These are phyloP conservation scores for Xyliphius kryptos DNA, from an alignment of 2,113 vertebrate genomes.

Conservation along the genomic window DNA sequence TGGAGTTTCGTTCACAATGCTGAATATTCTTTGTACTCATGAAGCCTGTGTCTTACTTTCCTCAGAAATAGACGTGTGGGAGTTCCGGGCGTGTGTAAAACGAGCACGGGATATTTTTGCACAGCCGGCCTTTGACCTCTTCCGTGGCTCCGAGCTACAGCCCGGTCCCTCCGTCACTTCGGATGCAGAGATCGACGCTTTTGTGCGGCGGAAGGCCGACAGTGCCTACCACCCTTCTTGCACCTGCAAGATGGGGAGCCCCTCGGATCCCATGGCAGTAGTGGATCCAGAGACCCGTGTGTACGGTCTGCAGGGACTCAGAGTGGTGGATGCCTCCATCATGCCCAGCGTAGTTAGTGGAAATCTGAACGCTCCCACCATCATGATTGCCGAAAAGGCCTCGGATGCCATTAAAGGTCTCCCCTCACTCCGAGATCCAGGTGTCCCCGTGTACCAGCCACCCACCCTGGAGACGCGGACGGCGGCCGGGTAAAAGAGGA, in stretches of 20 bases:
- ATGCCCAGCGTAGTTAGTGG: slow-evolving; percentile 94
- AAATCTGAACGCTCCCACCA: slow-evolving; percentile 89
- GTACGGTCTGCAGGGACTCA: slow-evolving; percentile 76
- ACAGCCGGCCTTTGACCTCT: slow-evolving; percentile 82
- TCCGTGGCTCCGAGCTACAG: slow-evolving; percentile 78
- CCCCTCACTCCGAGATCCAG: slow-evolving; percentile 64
- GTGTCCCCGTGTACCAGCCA: slow-evolving; percentile 77
- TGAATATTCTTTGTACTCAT: no score
- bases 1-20: no score
- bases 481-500: no score
- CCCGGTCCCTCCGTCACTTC: slow-evolving; percentile 75
- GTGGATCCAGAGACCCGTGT: slow-evolving; percentile 79
- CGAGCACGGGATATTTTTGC: slow-evolving; percentile 86
- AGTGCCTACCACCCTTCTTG: slow-evolving; percentile 94
- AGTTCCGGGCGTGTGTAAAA: slow-evolving; percentile 82
- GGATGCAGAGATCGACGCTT: slow-evolving; percentile 83
- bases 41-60: no score
- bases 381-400: slow-evolving; percentile 95
- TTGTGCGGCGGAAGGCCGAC: slow-evolving; percentile 81
- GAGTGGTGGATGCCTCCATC: slow-evolving; percentile 91
- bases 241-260: slow-evolving; percentile 89
- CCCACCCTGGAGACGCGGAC: slow-evolving; percentile 68
- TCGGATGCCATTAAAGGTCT: slow-evolving; percentile 83
- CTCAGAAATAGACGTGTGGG: slow-evolving; percentile 77
- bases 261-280: slow-evolving; percentile 73